phyloP scores from a whole-genome alignment of 2,888 invertebrate species.

The Dynastes tityus region DNA sequence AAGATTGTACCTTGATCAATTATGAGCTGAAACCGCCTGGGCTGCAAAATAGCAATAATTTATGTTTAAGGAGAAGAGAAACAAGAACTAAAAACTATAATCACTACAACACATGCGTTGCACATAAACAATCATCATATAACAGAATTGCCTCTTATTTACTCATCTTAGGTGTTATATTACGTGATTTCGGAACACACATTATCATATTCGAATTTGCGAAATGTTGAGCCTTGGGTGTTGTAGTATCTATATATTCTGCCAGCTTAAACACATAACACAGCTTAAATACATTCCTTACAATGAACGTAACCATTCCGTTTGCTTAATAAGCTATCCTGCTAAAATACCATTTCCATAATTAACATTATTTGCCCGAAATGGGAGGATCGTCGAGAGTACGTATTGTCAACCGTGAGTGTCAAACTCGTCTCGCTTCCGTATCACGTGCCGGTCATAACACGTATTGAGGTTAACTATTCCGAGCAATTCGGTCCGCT shows the following conservation, averaged over 20 bases:
- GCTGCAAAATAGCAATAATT: no score
- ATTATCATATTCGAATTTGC: no score
- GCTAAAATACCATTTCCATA: conserved; percentile 26
- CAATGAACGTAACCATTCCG: conserved; percentile 5
- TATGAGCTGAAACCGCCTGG: no score
- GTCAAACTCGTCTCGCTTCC: conserved; percentile 21
- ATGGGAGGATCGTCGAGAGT: not conserved
- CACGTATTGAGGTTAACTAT: conserved; percentile 44
- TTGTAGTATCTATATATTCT: not conserved
- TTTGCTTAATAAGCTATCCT: conserved; percentile 23
- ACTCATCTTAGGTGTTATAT: no score
- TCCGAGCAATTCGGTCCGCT: conserved; percentile 36
- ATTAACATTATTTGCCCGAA: conserved; percentile 36
- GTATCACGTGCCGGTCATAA: conserved; percentile 37
- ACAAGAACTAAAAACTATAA: no score
- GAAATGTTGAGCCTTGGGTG: no score
- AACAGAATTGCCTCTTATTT: no score
- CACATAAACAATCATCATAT: no score
- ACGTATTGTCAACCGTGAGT: conserved; percentile 38
- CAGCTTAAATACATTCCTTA: not conserved
- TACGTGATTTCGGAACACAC: no score
- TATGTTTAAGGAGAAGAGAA: no score
- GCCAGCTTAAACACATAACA: not conserved
- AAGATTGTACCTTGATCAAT: no score
- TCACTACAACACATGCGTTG: no score